Base-by-base conservation (phyloP, 2,797 vertebrate genomes). In the Pseudomugil tenellus region DNA sequence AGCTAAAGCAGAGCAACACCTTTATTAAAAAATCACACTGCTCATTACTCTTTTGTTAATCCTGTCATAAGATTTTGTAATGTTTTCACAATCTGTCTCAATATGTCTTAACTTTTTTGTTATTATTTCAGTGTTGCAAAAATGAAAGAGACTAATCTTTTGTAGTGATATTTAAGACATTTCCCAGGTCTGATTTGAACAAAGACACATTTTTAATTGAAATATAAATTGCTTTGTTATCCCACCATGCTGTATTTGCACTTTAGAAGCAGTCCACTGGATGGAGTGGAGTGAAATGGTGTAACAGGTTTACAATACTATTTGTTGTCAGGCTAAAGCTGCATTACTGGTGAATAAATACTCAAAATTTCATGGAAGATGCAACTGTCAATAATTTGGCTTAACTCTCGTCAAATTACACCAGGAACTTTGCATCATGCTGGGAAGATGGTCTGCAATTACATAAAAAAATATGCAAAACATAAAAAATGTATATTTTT, bases 1-100 rank as follows among this genome's bases (percentile, higher is more conserved):
- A 41, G 39, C 19, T 43, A 6, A 43, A 43, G 39, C 51, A 81
- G 57, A 72, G 69, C 34, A 58, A 56, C 48, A 52, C 39, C 56
- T 80, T 51, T 43, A 35, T 25, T 25, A n/a, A 19, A 23, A 72
- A 53, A 34, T 70, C 26, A 4, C 26, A 59, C 9, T 64, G 14
- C 43, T 51, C 9, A 58, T 72, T 54, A 31, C 32, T 55, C 14
- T 39, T 6, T 63, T 64, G 9, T 37, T 39, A 66, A 53, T 52
- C 25, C 23, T 28, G 25, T 14, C 26, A 16, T 11, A 21, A 14
- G 12, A 19, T 23, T 58, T 35, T 61, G 17, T 17, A 48, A 21
- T 43, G 11, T 59, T 77, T 49, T 9, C 6, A 19, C 32, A 63
- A 39, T 54, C 60, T 51, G 23, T 21, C n/a, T n/a, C n/a, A n/a